Evolutionary conservation across 2,888 invertebrate genomes (phyloP), one percentile per base, ranked within the genome.

Genomic region (Dasypogon diadema): DNA sequence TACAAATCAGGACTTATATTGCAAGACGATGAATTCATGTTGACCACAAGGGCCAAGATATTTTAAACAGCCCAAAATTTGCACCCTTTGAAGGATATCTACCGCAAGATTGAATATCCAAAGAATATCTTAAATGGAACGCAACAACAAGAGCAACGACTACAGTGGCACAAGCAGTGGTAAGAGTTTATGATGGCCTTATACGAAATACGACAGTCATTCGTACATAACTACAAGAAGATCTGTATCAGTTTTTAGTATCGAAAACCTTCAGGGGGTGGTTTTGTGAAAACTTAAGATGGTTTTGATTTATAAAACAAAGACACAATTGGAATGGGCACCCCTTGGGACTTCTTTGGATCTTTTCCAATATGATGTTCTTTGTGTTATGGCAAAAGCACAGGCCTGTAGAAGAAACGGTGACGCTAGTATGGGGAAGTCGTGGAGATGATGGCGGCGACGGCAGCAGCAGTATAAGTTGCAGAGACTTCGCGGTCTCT

Each of bases 221-320:
- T 30, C 8, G 3, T 8, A 30, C 30, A 30, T 30, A 30, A 30
- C 30, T 30, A 30, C 30, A 3, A 30, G 30, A 54, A 70, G 70
- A 70, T 70, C 54, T 54, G 22, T 70, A 70, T 70, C 70, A 16
- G 54, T 54, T 70, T 63, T 30, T 54, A 70, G 70, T 30, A 70
- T 70, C 70, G 54, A 48, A 70, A 70, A 70, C 34, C 26, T 68
- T 68, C 12, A 48, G 48, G 48, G 42, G 65, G 56, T 70, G 70
- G 21, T 70, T 63, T 30, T 70, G 34, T 70, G 73, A 56, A 73
- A 73, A 73, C 42, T 73, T 73, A 73, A 73, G 73, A 73, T 73
- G 73, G 37, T 73, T 70, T 73, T 56, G 73, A 73, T 73, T 73
- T 73, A 73, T 73, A 73, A 73, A 73, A 73, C 56, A 73, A 73